These are phyloP conservation scores for Abrostola tripartita DNA, from an alignment of 2,888 invertebrate species.

Conservation along the genomic window DNA sequence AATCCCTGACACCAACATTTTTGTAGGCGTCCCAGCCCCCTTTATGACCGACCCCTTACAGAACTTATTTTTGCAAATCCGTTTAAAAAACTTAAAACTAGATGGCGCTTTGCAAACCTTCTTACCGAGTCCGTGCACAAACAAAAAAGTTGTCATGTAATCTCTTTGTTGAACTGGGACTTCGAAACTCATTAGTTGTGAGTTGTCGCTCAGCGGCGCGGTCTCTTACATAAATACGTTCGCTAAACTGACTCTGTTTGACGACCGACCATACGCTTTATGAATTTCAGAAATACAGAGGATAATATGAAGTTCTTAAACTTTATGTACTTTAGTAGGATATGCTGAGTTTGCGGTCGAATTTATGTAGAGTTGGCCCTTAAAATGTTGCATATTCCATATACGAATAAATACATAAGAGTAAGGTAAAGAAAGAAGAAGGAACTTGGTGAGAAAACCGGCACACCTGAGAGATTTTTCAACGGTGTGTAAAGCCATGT, in stretches of 20 bases:
- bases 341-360: constrained; percentile 26
- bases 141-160: constrained; percentile 61
- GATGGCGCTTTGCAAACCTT: constrained; percentile 8
- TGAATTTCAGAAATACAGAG: constrained; percentile 57
- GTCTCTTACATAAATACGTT: constrained; percentile 61
- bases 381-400: constrained; percentile 11
- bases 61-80: neutral
- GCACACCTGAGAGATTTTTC: too few relatives aligned
- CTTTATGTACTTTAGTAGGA: constrained; percentile 6
- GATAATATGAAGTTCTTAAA: constrained; percentile 38
- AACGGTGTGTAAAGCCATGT: too few relatives aligned
- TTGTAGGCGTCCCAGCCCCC: too few relatives aligned
- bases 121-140: constrained; percentile 22
- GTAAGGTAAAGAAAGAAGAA: too few relatives aligned
- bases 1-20: too few relatives aligned
- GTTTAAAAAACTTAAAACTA: neutral
- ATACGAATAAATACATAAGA: too few relatives aligned
- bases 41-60: too few relatives aligned
- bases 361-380: constrained; percentile 25
- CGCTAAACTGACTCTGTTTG: constrained; percentile 65
- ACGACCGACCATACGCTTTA: constrained; percentile 64
- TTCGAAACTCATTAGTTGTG: constrained; percentile 71
- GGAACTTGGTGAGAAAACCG: too few relatives aligned
- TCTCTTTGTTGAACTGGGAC: constrained; percentile 59
- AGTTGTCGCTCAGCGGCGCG: constrained; percentile 55